Base-by-base conservation (phyloP, 2,797 vertebrate genomes). In the Tinamus major region DNA sequence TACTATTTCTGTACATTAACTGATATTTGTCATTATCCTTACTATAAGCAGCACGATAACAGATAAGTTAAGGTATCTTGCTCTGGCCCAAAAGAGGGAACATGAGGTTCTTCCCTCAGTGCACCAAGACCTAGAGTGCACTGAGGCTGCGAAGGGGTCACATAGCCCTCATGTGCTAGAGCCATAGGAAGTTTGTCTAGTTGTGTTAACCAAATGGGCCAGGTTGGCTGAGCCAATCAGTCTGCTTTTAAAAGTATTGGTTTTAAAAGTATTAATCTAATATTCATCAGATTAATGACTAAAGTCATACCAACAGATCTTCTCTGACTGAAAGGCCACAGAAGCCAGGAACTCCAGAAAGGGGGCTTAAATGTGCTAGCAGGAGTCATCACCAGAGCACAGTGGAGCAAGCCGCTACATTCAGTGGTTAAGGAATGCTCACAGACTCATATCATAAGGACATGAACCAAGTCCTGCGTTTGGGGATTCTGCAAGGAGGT, bases 371-470 rank as follows among this genome's bases (percentile, higher is more conserved):
- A 10, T 33, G 18, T 65, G 13, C 56, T 85, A 46, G 33, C 58
- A 42, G 37, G 77, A 72, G 37, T 62, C 65, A 9, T 35, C 33
- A 42, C 3, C 48, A 29, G 42, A 84, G 10, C 18, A 23, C 61
- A 74, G 65, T 10, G 13, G 35, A 91, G 5, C 14, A 70, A 87
- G 19, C 8, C 7, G 12, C 17, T 35, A 1, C 12, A 16, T 6
- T 76, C 35, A 42, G 63, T 20, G 27, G 20, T 42, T 23, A 33
- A 53, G 53, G 61, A 41, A 39, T 17, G 8, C 9, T 31, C 44
- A n/a, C 4, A 15, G 1, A 1, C 49, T 27, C 6, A 8, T 35
- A 51, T 42, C 6, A 6, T 27, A 69, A 59, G 0, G 0, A 44
- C 9, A 56, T 80, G 65, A 72, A 82, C 31, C 7, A 6, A 37